Evolutionary conservation across 2,888 invertebrate genomes (phyloP).

Genomic region (Pterostichus madidus): DNA sequence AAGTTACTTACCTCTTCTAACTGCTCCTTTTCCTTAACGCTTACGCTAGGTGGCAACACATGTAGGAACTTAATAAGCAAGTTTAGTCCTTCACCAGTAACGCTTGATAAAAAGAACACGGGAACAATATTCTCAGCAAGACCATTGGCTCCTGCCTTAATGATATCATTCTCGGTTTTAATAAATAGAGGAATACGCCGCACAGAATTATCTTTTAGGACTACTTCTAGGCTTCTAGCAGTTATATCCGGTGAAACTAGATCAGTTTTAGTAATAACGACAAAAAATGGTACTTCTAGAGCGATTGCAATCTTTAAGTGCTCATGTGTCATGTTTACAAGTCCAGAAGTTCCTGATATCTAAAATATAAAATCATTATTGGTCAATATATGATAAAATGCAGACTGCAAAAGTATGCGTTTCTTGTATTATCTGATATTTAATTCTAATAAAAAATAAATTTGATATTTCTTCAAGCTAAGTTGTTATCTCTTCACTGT

Average conservation of each 20-base stretch:
- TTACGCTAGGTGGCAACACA: constrained; percentile 86
- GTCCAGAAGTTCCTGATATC: constrained; percentile 90
- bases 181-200: constrained; percentile 83
- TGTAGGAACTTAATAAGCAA: constrained; percentile 92
- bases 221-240: constrained; percentile 80
- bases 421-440: too few relatives aligned
- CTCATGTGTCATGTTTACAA: constrained; percentile 91
- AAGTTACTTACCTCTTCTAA: constrained; percentile 80
- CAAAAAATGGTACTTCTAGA: constrained; percentile 92
- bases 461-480: too few relatives aligned
- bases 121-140: constrained; percentile 84
- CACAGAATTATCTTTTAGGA: constrained; percentile 84
- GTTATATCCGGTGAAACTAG: constrained; percentile 82
- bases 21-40: constrained; percentile 83
- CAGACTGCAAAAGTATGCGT: too few relatives aligned
- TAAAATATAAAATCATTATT: constrained; percentile 72
- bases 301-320: constrained; percentile 92
- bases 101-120: constrained; percentile 94
- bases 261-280: constrained; percentile 96
- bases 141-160: constrained; percentile 86
- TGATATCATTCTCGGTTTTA: constrained; percentile 85
- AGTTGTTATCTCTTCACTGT: too few relatives aligned
- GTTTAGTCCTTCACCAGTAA: constrained; percentile 91
- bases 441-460: too few relatives aligned
- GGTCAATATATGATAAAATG: not conserved